Evolutionary conservation across 2,797 vertebrate species (phyloP).

Genomic region (Salmo trutta): DNA sequence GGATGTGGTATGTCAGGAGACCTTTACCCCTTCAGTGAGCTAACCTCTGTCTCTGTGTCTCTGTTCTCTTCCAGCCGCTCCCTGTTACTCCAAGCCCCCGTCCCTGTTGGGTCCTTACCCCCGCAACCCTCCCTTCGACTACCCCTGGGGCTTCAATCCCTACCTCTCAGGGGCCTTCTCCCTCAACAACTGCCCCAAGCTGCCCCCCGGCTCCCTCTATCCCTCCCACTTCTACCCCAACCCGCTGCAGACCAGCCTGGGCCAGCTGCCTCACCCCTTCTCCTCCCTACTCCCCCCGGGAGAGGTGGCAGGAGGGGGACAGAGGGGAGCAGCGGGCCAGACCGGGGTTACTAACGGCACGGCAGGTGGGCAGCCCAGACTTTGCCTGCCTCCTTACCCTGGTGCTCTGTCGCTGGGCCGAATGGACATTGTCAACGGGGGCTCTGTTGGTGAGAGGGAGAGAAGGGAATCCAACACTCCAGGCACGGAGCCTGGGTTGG

Average conservation of each 20-base stretch:
- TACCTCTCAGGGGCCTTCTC: slow-evolving; percentile 90
- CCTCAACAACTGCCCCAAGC: slow-evolving; percentile 86
- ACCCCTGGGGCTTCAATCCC: slow-evolving; percentile 91
- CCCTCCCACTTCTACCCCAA: slow-evolving; percentile 90
- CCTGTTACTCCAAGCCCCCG: slow-evolving; percentile 88
- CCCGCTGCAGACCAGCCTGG: slow-evolving; percentile 81
- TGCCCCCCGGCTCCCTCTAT: slow-evolving; percentile 88
- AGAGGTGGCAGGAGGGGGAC: slow-evolving; percentile 68
- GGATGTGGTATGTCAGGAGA: slow-evolving; percentile 70
- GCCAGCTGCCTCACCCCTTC: slow-evolving; percentile 84
- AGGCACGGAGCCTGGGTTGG: slow-evolving; percentile 38
- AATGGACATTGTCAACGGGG: slow-evolving; percentile 69
- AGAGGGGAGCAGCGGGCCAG: slow-evolving; percentile 68
- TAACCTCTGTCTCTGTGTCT: slow-evolving; percentile 53
- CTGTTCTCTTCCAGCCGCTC: slow-evolving; percentile 72
- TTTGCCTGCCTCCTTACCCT: slow-evolving; percentile 75
- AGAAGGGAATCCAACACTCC: slow-evolving; percentile 60
- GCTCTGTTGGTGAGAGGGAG: slow-evolving; percentile 65
- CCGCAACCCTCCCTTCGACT: slow-evolving; percentile 86
- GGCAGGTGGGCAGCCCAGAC: slow-evolving; percentile 70
- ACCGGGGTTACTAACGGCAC: slow-evolving; percentile 67
- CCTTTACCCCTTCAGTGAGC: slow-evolving; percentile 61
- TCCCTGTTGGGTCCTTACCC: slow-evolving; percentile 86
- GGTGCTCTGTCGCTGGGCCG: slow-evolving; percentile 66
- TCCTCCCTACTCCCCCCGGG: slow-evolving; percentile 77